Evolutionary conservation across 2,113 vertebrate species (phyloP).

Genomic region (Myiopsitta monachus): DNA sequence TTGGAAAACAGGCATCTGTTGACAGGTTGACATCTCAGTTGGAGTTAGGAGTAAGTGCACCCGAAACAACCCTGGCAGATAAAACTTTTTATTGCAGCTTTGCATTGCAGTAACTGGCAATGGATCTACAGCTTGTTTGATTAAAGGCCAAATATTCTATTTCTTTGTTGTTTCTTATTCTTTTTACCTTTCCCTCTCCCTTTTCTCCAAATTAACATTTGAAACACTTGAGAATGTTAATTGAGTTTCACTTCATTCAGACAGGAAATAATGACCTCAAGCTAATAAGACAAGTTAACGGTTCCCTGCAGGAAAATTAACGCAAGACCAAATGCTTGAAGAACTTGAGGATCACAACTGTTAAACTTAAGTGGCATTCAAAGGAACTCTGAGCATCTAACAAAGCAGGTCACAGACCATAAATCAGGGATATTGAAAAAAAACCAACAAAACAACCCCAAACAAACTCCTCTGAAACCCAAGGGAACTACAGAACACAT

Average conservation of each 20-base stretch:
- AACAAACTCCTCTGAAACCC: neutral
- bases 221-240: conserved; percentile 50
- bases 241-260: conserved; percentile 47
- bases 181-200: neutral
- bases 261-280: conserved; percentile 65
- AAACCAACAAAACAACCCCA: neutral
- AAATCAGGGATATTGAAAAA: neutral
- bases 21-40: neutral
- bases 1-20: neutral
- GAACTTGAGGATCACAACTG: conserved; percentile 34
- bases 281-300: conserved; percentile 58
- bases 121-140: neutral
- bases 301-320: conserved; percentile 60
- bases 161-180: neutral
- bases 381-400: conserved; percentile 2
- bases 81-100: neutral
- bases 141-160: neutral
- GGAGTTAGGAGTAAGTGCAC: neutral
- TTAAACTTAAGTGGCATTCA: conserved; percentile 32
- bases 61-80: neutral
- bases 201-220: conserved; percentile 41
- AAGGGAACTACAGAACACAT: conserved; percentile 23
- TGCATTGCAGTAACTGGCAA: neutral
- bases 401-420: conserved; percentile 12
- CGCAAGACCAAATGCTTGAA: conserved; percentile 42